These are phyloP conservation scores for Drosophila tsacasi DNA, from an alignment of 1,140 invertebrate species.

Conservation along the genomic window DNA sequence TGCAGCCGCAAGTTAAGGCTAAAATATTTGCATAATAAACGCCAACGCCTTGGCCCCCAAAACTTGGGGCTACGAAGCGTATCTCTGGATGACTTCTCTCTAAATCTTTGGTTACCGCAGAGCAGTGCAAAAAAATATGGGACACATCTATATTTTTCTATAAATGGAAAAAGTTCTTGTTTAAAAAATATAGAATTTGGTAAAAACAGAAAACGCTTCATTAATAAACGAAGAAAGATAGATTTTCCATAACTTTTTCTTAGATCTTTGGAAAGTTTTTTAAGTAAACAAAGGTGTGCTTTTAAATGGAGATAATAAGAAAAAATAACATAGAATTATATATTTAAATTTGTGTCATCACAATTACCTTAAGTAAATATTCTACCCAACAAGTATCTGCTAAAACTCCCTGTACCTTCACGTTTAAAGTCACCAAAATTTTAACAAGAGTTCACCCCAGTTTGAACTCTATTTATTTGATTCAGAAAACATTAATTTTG, in stretches of 20 bases:
- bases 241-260: too few species aligned
- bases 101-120: constrained; percentile 32
- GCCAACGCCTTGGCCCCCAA: constrained; percentile 70
- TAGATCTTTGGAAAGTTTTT: too few species aligned
- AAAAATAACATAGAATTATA: neutral
- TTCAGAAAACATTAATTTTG: neutral
- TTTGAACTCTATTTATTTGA: constrained; percentile 4
- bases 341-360: neutral
- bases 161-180: too few species aligned
- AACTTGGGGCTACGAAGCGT: constrained; percentile 15
- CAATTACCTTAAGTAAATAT: neutral
- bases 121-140: neutral
- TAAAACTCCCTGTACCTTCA: neutral
- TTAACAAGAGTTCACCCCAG: neutral
- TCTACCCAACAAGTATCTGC: neutral
- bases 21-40: constrained; percentile 83
- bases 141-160: neutral
- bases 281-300: too few species aligned
- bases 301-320: neutral
- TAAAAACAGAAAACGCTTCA: too few species aligned
- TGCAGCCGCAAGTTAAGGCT: constrained; percentile 72
- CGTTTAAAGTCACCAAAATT: neutral
- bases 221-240: too few species aligned
- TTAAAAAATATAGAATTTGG: too few species aligned
- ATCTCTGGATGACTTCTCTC: constrained; percentile 17